These are phyloP conservation scores for Centropristis striata DNA, from an alignment of 2,113 vertebrate genomes.

Conservation along the genomic window DNA sequence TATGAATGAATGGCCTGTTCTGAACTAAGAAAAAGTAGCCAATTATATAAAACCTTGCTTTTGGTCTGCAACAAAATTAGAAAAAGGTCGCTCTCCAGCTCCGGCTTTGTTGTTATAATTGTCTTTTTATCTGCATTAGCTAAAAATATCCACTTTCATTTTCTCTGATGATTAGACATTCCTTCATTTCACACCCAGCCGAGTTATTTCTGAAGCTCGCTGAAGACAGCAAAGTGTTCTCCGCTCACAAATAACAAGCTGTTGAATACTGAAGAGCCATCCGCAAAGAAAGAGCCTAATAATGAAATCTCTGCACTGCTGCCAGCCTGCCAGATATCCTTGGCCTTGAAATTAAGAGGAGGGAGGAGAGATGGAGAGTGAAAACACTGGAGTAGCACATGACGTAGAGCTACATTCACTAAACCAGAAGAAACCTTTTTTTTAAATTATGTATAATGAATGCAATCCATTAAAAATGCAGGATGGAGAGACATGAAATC, in stretches of 20 bases:
- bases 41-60: not conserved
- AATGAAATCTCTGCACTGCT: slow-evolving; percentile 34
- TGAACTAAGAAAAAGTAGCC: not conserved
- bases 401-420: slow-evolving; percentile 21
- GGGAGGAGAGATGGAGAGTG: slow-evolving; percentile 12
- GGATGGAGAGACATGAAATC: slow-evolving; percentile 19
- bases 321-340: slow-evolving; percentile 1
- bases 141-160: not conserved
- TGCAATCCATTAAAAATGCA: slow-evolving; percentile 71
- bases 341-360: not conserved
- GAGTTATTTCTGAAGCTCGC: not conserved
- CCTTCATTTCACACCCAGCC: slow-evolving; percentile 12
- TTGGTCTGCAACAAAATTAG: not conserved
- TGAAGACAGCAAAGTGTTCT: not conserved
- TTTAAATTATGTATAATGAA: slow-evolving; percentile 58
- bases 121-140: not conserved
- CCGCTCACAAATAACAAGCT: not conserved
- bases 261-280: slow-evolving; percentile 13
- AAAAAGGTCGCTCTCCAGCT: not conserved
- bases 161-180: slow-evolving; percentile 5
- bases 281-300: slow-evolving; percentile 21
- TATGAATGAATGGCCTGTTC: not conserved
- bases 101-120: not conserved
- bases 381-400: slow-evolving; percentile 18
- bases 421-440: slow-evolving; percentile 12